Evolutionary conservation across 2,113 vertebrate species (phyloP), one percentile per base, ranked within the genome.

Genomic region (Gavialis gangeticus): DNA sequence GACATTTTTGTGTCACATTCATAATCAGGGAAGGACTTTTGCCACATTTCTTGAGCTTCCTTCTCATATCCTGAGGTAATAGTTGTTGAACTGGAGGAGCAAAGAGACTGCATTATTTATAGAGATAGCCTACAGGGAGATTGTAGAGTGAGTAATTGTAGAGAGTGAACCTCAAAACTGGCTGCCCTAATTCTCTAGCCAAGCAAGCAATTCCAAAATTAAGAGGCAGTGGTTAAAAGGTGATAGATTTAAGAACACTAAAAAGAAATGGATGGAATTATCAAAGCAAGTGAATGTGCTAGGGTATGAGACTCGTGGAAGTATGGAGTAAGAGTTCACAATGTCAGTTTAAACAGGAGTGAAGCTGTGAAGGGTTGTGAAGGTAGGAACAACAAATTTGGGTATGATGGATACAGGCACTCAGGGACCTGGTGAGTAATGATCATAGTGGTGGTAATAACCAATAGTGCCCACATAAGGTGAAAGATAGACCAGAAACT

Each of bases 11-110:
- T 94, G 69, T 30, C 64, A 90, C 57, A 85, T 88, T 94, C 69
- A 25, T 76, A 94, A 87, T 90, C 84, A 90, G 30, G 92, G 73
- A 81, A 84, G 91, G 82, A 30, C 86, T 94, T 92, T 79, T 94
- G 87, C 92, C 92, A 89, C 69, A 82, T 69, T 63, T 92, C n/a
- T 92, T 96, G 93, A 96, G 87, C 93, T 96, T 62, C 56, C 71
- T 95, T 69, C 82, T 91, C 90, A 82, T 69, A 28, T 93, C 82
- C 84, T 58, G 30, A 95, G 77, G 90, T 86, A 94, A 87, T 76
- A 91, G 84, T 79, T 91, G 88, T 91, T 96, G 90, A 96, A 93
- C 82, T 75, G 87, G 57, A 21, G 64, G 57, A 95, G 60, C 22
- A 75, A 57, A 11, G 89, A 91, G 18, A 76, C 37, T 57, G 22